A percentile compares a stretch with the other conserved stretches of the same genome.
These are phyloP conservation scores for Dinothrombium tinctorium DNA, from an alignment of 1,140 invertebrate species.

Conservation along the genomic window DNA sequence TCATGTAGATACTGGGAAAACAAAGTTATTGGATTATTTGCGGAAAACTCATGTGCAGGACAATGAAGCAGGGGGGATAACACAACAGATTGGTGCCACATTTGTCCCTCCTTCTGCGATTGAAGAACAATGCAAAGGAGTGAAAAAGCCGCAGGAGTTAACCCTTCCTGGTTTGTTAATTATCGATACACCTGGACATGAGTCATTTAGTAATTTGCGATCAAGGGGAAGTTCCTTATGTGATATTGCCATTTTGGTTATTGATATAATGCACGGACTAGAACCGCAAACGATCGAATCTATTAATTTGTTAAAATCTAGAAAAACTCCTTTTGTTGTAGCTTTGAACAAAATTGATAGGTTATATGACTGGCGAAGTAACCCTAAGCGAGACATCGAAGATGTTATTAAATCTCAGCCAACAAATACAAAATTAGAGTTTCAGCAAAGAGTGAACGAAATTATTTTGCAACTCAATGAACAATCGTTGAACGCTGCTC, in stretches of 20 bases:
- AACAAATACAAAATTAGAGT: slow-evolving; percentile 69
- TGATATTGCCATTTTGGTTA: slow-evolving; percentile 96
- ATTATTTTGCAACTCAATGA: slow-evolving; percentile 82
- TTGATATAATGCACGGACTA: slow-evolving; percentile 98
- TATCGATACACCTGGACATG: slow-evolving; percentile 98
- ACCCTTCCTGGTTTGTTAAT: slow-evolving; percentile 91
- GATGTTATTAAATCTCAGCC: slow-evolving; percentile 59
- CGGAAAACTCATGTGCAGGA: slow-evolving; percentile 88
- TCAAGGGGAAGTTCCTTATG: slow-evolving; percentile 92
- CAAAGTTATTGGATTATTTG: slow-evolving; percentile 79
- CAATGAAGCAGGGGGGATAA: slow-evolving; percentile 96
- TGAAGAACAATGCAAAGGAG: slow-evolving; percentile 74
- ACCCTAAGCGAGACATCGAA: slow-evolving; percentile 61
- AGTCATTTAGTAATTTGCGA: slow-evolving; percentile 93
- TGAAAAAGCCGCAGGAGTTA: slow-evolving; percentile 50
- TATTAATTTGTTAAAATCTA: slow-evolving; percentile 72
- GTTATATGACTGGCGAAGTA: slow-evolving; percentile 80
- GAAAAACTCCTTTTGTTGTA: slow-evolving; percentile 92
- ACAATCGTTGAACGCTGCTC: slow-evolving; percentile 71
- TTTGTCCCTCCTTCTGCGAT: slow-evolving; percentile 96
- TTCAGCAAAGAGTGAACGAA: slow-evolving; percentile 65
- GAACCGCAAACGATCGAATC: slow-evolving; percentile 98
- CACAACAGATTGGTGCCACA: slow-evolving; percentile 97
- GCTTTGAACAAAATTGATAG: slow-evolving; percentile 81
- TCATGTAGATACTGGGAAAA: slow-evolving; percentile 99